Evolutionary conservation across 2,888 invertebrate species (phyloP).

Genomic region (Lepidochrysops patricia): DNA sequence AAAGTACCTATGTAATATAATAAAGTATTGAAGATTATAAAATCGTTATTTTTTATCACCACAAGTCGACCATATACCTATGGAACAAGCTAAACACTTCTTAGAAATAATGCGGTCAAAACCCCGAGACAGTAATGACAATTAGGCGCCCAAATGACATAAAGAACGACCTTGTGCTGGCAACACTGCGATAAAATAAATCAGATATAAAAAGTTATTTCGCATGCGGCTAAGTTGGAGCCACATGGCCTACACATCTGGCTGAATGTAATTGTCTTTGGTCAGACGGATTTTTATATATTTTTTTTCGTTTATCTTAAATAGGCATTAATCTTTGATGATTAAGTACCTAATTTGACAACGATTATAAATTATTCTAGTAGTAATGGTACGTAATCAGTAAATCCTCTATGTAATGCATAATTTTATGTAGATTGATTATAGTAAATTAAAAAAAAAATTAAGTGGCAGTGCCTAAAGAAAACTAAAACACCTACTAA

Average conservation of each 20-base stretch:
- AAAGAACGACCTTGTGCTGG: constrained; percentile 43
- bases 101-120: not conserved
- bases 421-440: too few relatives aligned
- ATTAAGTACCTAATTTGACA: too few relatives aligned
- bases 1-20: not conserved
- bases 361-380: too few relatives aligned
- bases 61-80: constrained; percentile 25
- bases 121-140: constrained; percentile 20
- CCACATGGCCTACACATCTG: constrained; percentile 42
- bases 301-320: too few relatives aligned
- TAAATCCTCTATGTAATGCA: too few relatives aligned
- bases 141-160: constrained; percentile 29
- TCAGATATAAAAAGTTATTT: constrained; percentile 50
- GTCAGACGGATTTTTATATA: constrained; percentile 19
- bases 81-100: constrained; percentile 23
- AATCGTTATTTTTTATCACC: not conserved
- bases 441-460: too few relatives aligned
- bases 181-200: constrained; percentile 46
- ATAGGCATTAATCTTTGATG: too few relatives aligned
- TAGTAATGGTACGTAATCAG: too few relatives aligned
- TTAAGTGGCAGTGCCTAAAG: too few relatives aligned
- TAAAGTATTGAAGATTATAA: not conserved
- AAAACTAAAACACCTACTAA: too few relatives aligned
- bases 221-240: constrained; percentile 36
- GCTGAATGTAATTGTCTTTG: constrained; percentile 28